Conservation (phyloP, 1,140 invertebrate genomes). For the Scylla paramamosain region DNA sequence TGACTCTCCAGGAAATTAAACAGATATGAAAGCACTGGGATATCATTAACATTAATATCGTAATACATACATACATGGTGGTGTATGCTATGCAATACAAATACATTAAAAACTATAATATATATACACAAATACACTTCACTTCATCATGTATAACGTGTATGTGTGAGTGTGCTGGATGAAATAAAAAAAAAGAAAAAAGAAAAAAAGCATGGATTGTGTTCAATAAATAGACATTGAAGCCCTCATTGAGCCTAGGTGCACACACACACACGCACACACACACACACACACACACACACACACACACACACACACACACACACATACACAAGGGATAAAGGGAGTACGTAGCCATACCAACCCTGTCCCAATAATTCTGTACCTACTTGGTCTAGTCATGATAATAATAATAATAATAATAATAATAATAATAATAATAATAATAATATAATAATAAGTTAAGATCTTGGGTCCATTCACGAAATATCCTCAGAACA, state of each 20-base stretch:
- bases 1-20: neutral
- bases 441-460: neutral
- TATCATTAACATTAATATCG: constrained; percentile 6
- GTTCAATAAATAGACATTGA: neutral
- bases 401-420: neutral
- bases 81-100: neutral
- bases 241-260: no score
- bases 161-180: neutral
- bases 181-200: neutral
- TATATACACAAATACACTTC: neutral
- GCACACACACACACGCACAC: constrained; percentile 8
- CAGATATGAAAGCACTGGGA: constrained; percentile 43
- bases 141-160: neutral
- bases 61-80: neutral
- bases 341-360: neutral
- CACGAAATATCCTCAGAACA: constrained; percentile 76
- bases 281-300: constrained; percentile 1
- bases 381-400: neutral
- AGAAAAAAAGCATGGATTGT: neutral
- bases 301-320: neutral
- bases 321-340: neutral
- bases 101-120: neutral
- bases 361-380: no score
- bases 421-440: neutral
- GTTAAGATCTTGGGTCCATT: no score